A percentile compares a stretch with the other conserved stretches of the same genome.
phyloP scores from a whole-genome alignment of 2,113 vertebrate species.

The Anser cygnoides region DNA sequence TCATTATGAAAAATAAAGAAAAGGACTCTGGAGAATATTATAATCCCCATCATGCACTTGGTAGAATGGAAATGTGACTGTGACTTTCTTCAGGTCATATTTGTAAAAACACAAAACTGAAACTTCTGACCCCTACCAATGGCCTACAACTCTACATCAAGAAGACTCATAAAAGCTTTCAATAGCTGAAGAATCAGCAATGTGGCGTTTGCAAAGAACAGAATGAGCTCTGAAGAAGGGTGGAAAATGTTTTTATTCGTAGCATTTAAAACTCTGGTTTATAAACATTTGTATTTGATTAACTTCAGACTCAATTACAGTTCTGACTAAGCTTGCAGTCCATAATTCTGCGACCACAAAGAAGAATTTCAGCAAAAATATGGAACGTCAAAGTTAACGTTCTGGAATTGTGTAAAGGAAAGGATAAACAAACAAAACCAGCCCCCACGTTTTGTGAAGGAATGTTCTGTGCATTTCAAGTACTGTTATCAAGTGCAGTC shows the following conservation, averaged over 20 bases:
- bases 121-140: background rate
- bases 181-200: background rate
- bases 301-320: conserved; percentile 28
- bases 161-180: background rate
- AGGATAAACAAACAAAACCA: conserved; percentile 42
- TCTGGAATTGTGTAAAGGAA: conserved; percentile 15
- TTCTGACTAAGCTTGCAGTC: conserved; percentile 20
- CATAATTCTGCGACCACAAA: conserved; percentile 24
- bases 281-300: conserved; percentile 52
- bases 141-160: background rate
- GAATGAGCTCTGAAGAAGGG: background rate
- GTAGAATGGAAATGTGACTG: background rate
- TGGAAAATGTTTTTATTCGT: background rate
- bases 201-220: background rate
- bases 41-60: background rate
- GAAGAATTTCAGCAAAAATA: conserved; percentile 16
- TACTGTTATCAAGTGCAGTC: background rate
- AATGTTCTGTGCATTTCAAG: background rate
- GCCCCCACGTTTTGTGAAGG: background rate
- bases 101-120: background rate
- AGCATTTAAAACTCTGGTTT: conserved; percentile 12
- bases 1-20: background rate
- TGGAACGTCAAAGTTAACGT: background rate
- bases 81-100: background rate
- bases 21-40: background rate